A percentile compares a stretch with the other conserved stretches of the same genome.
Evolutionary conservation across 1,140 invertebrate species (phyloP).

Genomic region (Drosophila punjabiensis): DNA sequence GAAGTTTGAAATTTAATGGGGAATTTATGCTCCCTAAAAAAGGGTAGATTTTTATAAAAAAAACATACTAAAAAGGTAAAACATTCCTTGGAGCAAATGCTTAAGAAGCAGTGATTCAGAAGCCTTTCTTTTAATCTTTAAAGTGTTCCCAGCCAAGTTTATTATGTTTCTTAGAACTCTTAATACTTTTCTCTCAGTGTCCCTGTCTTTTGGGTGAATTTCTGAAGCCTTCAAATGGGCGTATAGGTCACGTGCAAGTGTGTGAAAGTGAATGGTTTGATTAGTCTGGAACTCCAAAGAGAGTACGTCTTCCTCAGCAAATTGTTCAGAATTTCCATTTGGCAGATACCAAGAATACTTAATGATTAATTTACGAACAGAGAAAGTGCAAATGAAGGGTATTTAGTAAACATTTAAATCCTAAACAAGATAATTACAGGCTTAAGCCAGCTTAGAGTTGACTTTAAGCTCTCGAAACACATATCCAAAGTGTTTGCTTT

Average conservation of each 20-base stretch:
- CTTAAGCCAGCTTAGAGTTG: slow-evolving; percentile 10
- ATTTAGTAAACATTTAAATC: slow-evolving; percentile 11
- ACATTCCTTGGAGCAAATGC: neutral
- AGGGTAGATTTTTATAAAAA: too few species aligned
- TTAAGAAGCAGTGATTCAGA: neutral
- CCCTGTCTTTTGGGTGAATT: slow-evolving; percentile 1
- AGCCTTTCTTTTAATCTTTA: neutral
- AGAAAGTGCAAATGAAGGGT: slow-evolving; percentile 2
- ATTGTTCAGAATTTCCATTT: slow-evolving; percentile 10
- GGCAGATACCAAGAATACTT: neutral
- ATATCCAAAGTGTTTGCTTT: neutral
- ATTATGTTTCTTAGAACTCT: too few species aligned
- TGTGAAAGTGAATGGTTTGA: slow-evolving; percentile 72
- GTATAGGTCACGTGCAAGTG: slow-evolving; percentile 61
- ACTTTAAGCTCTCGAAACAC: neutral
- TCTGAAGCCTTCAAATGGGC: slow-evolving; percentile 2
- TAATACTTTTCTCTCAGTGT: neutral
- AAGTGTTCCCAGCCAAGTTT: rapidly evolving
- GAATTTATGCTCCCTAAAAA: rapidly evolving
- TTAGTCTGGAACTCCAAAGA: slow-evolving; percentile 27
- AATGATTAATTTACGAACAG: slow-evolving; percentile 1
- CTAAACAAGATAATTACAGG: slow-evolving; percentile 1
- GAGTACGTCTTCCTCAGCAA: slow-evolving; percentile 7
- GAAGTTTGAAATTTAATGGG: too few species aligned
- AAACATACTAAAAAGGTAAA: too few species aligned